A percentile compares a stretch with the other conserved stretches of the same genome.
Evolutionary conservation across 2,113 vertebrate species (phyloP).

Genomic region (Oreamnos americanus): DNA sequence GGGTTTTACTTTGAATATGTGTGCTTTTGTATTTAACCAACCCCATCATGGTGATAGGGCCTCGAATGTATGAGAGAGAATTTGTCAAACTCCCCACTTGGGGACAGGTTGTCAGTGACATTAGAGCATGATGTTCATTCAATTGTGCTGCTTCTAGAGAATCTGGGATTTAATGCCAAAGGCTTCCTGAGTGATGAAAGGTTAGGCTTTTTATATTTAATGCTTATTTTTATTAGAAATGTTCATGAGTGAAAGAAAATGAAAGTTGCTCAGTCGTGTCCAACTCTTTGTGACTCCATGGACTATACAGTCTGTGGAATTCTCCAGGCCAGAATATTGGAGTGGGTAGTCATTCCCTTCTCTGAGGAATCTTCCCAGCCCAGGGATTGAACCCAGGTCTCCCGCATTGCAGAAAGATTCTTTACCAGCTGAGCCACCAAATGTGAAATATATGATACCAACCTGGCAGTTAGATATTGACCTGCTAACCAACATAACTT

Average conservation of each 20-base stretch:
- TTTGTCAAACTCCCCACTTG: background rate
- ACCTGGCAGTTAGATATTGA: background rate
- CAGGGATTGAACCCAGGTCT: background rate
- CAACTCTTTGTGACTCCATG: background rate
- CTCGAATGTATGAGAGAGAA: background rate
- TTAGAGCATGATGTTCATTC: background rate
- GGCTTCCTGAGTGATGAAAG: background rate
- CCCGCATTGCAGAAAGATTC: rapidly evolving
- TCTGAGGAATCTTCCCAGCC: background rate
- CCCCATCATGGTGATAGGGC: background rate
- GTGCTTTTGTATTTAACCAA: background rate
- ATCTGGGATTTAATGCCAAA: background rate
- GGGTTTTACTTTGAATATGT: background rate
- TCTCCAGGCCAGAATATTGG: background rate
- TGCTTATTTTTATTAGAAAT: slow-evolving; percentile 20
- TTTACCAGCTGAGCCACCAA: background rate
- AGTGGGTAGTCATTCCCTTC: background rate
- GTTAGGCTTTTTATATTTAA: background rate
- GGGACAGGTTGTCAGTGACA: background rate
- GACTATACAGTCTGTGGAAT: background rate
- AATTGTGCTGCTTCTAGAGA: background rate
- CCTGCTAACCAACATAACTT: background rate
- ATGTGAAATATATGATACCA: background rate
- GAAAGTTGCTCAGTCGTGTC: background rate
- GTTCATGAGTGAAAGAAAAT: background rate